Evolutionary conservation across 2,888 invertebrate species (phyloP), one percentile per base, ranked within the genome.

Genomic region (Brachylomia viminalis): DNA sequence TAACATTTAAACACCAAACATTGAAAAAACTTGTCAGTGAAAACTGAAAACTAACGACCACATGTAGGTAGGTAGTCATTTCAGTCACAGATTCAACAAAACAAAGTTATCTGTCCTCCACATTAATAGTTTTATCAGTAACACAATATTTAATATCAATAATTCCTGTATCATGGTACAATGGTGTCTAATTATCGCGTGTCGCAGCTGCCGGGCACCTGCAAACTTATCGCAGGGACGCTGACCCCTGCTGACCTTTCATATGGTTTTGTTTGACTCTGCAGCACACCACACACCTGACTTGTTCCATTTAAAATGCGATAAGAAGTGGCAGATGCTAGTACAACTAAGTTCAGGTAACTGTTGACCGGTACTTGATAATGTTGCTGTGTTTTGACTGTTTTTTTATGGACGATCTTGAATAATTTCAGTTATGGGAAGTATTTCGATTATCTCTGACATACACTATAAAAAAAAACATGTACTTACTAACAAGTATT

Each of bases 141-240:
- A 69, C 72, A 70, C 47, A 76, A 70, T 82, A 79, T 81, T 79
- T 58, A 80, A 75, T 81, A 84, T 83, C 67, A 82, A 78, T 85
- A 82, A 85, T 81, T 82, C 71, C 79, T 72, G 70, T 79, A 84
- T 80, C 66, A 77, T 85, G 69, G 77, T 65, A 87, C 80, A 87
- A 82, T 86, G 66, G 73, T 69, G 76, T 80, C 75, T 80, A 88
- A 88, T 87, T 83, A 88, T 84, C 88, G 77, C 78, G 72, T 77
- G 75, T 72, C 66, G 83, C 93, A 92, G 91, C 91, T 93, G 92
- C 84, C 86, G 64, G 79, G 82, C 92, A 92, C 92, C 93, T 92
- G 92, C 89, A 80, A 79, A 82, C 88, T 89, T 92, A 92, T 91
- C 88, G 88, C 85, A 76, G 87, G 92, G 90, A 88, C 91, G 88